These are phyloP conservation scores for Molanna angustata DNA, from an alignment of 2,888 invertebrate species.

Conservation along the genomic window DNA sequence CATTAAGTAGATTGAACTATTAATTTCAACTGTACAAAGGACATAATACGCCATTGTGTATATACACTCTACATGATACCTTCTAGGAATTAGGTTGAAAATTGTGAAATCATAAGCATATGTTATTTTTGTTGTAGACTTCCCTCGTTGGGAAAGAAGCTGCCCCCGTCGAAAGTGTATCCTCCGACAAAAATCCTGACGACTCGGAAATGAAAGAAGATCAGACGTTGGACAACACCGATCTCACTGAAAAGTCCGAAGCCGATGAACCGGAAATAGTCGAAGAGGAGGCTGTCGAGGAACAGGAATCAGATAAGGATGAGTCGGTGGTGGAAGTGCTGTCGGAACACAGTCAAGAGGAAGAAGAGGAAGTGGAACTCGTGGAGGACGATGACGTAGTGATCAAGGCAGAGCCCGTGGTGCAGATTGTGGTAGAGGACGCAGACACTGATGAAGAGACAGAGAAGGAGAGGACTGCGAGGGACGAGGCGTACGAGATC, in stretches of 20 bases:
- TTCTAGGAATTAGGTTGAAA: too few species aligned
- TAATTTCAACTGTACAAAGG: too few species aligned
- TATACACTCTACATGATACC: too few species aligned
- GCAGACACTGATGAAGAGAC: conserved; percentile 60
- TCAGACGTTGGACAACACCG: conserved; percentile 35
- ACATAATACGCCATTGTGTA: too few species aligned
- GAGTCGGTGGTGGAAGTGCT: conserved; percentile 49
- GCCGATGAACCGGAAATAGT: conserved; percentile 43
- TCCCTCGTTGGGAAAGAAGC: conserved; percentile 39
- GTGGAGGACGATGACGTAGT: conserved; percentile 69
- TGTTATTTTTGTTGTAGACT: too few species aligned
- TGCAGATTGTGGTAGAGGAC: conserved; percentile 63
- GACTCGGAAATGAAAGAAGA: conserved; percentile 25
- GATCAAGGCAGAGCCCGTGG: conserved; percentile 64
- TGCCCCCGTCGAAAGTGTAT: conserved; percentile 10
- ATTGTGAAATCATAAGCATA: too few species aligned
- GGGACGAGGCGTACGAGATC: conserved; percentile 42
- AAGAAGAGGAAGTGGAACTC: conserved; percentile 37
- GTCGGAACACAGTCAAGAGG: conserved; percentile 36
- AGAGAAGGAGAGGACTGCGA: conserved; percentile 37
- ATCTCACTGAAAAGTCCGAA: conserved; percentile 32
- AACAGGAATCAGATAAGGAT: conserved; percentile 39
- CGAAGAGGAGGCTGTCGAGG: conserved; percentile 45
- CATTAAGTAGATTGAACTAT: too few species aligned
- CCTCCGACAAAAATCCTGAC: conserved; percentile 38